Base-by-base conservation (phyloP, 2,113 vertebrate genomes). In the Dryoscopus gambensis region DNA sequence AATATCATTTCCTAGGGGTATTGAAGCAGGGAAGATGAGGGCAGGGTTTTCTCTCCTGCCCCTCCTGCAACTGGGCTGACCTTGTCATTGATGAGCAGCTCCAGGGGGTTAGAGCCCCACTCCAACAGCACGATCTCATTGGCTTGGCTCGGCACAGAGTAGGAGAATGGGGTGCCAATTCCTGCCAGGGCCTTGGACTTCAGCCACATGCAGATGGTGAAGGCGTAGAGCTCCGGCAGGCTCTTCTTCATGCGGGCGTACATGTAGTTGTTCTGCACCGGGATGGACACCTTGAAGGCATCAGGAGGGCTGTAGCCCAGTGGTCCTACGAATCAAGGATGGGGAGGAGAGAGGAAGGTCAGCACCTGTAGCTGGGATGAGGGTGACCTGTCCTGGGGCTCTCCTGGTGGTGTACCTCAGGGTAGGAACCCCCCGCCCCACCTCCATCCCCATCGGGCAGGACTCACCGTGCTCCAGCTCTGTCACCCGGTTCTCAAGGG, bases 41-140 rank as follows among this genome's bases (percentile, higher is more conserved):
- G 30, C 56, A 85, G 53, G 12, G 5, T 11, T 67, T 84, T 67
- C 30, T 23, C 47, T 52, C 31, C 37, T 5, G 0, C 24, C 15
- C 13, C 13, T 28, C 17, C 63, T 62, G 47, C 1, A 1, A 8
- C 33, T 55, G 31, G 17, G 10, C 96, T 67, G 82, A 99, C 99
- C 98, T 99, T 99, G 93, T 99, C 99, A 5, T 99, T 99, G 97
- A 99, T 99, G 84, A 99, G 99, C 97, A 99, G 98, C 96, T 99
- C 99, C 96, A 99, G 98, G 10, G 99, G 99, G 69, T 99, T 99
- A 17, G 98, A 98, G 60, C 99, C 98, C 6, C 99, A 98, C 96
- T 99, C 99, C 75, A 99, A 96, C 79, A 99, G 97, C 91, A 99
- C 99, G 4, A 99, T 98, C 97, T 99, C 99, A 0, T 99, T 99